Conservation (phyloP, 2,797 vertebrate genomes). For the Uromys caudimaculatus region DNA sequence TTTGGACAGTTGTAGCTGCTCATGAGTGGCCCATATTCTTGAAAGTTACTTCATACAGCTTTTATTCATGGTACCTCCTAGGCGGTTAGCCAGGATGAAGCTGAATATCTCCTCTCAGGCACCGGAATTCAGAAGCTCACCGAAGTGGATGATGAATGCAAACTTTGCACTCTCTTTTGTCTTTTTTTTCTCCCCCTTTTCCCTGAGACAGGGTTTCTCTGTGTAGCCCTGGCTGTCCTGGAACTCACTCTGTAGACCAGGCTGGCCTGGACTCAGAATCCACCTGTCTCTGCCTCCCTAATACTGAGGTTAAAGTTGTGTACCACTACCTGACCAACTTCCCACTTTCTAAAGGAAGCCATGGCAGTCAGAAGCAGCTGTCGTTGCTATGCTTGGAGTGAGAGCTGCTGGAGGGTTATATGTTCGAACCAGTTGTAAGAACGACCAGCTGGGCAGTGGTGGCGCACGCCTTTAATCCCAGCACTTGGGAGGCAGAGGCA, state of each 20-base stretch:
- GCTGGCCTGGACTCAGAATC: not conserved
- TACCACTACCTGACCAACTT: not conserved
- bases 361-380: not conserved
- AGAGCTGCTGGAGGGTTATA: too few species aligned
- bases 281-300: not conserved
- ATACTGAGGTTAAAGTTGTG: not conserved
- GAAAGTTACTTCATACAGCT: not conserved
- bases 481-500: too few species aligned
- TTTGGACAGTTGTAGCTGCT: not conserved
- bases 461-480: too few species aligned
- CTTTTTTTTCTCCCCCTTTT: not conserved
- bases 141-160: not conserved
- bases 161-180: not conserved
- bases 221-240: not conserved
- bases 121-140: not conserved
- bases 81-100: not conserved
- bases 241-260: not conserved
- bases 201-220: not conserved
- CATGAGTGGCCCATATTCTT: not conserved
- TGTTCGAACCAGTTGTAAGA: not conserved
- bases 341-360: not conserved
- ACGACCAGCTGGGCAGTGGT: too few species aligned
- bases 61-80: not conserved
- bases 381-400: too few species aligned
- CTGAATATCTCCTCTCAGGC: not conserved